Evolutionary conservation across 2,888 invertebrate species (phyloP), one percentile per base, ranked within the genome.

Genomic region (Meloe dianella): DNA sequence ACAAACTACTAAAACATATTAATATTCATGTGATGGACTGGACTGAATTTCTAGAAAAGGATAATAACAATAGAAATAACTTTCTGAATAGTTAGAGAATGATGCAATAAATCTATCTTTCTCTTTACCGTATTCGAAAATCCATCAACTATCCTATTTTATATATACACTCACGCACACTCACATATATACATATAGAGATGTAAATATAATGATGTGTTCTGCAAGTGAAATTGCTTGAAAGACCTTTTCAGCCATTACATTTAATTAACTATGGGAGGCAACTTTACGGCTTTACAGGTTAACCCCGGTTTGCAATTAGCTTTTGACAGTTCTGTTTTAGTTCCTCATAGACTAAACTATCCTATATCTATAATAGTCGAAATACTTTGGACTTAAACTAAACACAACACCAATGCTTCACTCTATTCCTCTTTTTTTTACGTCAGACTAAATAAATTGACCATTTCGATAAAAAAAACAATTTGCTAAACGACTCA

Each of bases 201-300:
- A n/a, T 7, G 22, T 71, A 72, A 66, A 65, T 69, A 74, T 73
- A 74, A 73, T 74, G 68, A 69, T 68, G 68, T 71, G 68, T 71
- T 71, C 70, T 72, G 68, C 75, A 77, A 75, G 76, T 74, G 74
- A 75, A 78, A 78, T 76, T 78, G 75, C 73, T 75, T 74, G 77
- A 78, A 78, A 79, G 75, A 75, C 77, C 75, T 77, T 78, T 78
- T 76, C 73, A 77, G 71, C 75, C 77, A 78, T 78, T 79, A 77
- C 75, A 74, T 79, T 79, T 78, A 79, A 79, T 79, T 78, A 79
- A 79, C 75, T 76, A 76, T 68, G 74, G 71, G 70, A 72, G 68
- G 75, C 68, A 78, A 77, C 76, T 77, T 77, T 75, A 77, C 74
- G 76, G 71, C 75, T 75, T 71, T 67, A 72, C 74, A 73, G 76